Evolutionary conservation across 2,797 vertebrate genomes (phyloP).

Genomic region (Galagoides demidoff): DNA sequence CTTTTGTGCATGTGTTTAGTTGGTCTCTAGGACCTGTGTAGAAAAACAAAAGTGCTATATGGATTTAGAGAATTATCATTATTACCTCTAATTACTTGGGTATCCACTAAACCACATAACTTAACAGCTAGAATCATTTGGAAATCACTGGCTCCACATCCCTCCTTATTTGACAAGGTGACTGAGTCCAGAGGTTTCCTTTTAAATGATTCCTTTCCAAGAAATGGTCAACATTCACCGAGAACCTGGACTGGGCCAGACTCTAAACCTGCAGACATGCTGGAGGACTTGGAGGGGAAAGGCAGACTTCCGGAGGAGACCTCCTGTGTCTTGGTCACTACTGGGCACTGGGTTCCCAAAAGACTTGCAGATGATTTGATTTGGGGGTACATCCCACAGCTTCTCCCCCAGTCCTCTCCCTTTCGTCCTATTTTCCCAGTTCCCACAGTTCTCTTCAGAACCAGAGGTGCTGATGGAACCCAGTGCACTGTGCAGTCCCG

Average conservation of each 20-base stretch:
- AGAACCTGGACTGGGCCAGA: neutral
- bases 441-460: neutral
- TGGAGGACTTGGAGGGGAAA: neutral
- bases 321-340: neutral
- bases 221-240: neutral
- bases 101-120: neutral
- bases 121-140: neutral
- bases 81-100: neutral
- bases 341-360: neutral
- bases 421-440: neutral
- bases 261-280: neutral
- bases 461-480: neutral
- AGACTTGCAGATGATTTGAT: neutral
- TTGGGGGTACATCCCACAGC: neutral
- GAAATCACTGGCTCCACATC: neutral
- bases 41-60: neutral
- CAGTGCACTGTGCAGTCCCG: neutral
- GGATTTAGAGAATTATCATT: slow-evolving; percentile 22
- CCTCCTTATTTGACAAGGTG: neutral
- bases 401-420: neutral
- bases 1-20: neutral
- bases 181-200: neutral
- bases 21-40: neutral
- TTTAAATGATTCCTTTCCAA: neutral
- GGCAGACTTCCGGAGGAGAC: neutral